Evolutionary conservation across 2,888 invertebrate species (phyloP), one percentile per base, ranked within the genome.

Genomic region (Polietes domitor): DNA sequence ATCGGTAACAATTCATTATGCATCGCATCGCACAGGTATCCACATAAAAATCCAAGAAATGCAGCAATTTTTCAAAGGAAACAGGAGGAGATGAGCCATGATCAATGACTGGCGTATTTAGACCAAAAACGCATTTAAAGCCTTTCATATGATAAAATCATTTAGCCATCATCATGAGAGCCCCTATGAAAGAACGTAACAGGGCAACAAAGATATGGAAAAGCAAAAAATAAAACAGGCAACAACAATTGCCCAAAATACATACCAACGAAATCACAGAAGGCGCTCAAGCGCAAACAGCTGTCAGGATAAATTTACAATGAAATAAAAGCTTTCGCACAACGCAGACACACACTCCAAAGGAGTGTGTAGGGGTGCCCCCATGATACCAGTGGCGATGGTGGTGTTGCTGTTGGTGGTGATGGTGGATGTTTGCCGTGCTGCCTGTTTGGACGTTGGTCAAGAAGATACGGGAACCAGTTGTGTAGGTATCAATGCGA

Each of bases 281-380:
- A 81, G 79, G 72, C 32, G 24, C 61, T 70, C 88, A 87, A 88
- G 86, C 85, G 86, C 85, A 85, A 86, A 85, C 83, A 86, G 84
- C 86, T 87, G 87, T 86, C 86, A 85, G 77, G 83, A 80, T 80
- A 85, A 77, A 86, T 85, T 83, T 83, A 82, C 68, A 77, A 82
- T 71, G 77, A 85, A 80, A 82, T 21, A 71, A 80, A 85, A 82
- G 82, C 85, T 78, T 70, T 43, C 12, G 12, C 2, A 28, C 37
- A n/a, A 9, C 17, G 1, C 3, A 32, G 17, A 37, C 37, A 32
- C 21, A n/a, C 28, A 12, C 24, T 28, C 28, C 19, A 15, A 24
- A 28, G 41, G 6, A 68, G 43, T 24, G 43, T 68, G 68, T 68
- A 68, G 61, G 61, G 61, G 61, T 61, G 61, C 61, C 61, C 61